A percentile compares a stretch with the other conserved stretches of the same genome.
phyloP scores from a whole-genome alignment of 2,797 vertebrate genomes.

The Ceryle rudis region DNA sequence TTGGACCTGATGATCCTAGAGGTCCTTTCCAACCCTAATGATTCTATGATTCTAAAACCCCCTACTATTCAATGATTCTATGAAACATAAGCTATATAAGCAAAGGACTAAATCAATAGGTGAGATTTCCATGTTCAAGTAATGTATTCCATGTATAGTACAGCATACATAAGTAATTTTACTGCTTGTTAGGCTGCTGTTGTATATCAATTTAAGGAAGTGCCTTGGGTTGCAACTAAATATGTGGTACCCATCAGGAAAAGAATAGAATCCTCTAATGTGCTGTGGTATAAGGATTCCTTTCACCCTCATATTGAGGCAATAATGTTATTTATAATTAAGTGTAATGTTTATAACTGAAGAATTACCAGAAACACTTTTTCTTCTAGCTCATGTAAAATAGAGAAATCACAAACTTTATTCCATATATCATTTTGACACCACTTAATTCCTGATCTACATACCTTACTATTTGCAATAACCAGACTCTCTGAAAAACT shows the following conservation, averaged over 20 bases:
- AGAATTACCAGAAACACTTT: neutral
- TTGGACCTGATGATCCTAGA: no score
- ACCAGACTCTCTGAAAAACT: neutral
- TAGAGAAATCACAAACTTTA: neutral
- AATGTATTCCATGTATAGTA: neutral
- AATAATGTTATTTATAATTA: neutral
- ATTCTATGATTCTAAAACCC: no score
- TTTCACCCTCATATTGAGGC: neutral
- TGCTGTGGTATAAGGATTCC: neutral
- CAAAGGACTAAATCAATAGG: neutral
- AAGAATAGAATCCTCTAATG: fast-evolving
- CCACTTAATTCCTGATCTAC: neutral
- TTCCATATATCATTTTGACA: neutral
- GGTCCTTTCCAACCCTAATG: no score
- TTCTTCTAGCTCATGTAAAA: neutral
- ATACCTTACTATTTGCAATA: no score
- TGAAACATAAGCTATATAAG: neutral
- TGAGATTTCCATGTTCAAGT: neutral
- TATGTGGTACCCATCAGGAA: neutral
- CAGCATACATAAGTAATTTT: neutral
- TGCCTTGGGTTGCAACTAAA: neutral
- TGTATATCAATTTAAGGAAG: neutral
- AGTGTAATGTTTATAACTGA: neutral
- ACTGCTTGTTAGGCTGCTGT: neutral
- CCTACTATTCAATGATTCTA: no score